Conservation (phyloP, 2,113 vertebrate species). For the Apodemus sylvaticus region DNA sequence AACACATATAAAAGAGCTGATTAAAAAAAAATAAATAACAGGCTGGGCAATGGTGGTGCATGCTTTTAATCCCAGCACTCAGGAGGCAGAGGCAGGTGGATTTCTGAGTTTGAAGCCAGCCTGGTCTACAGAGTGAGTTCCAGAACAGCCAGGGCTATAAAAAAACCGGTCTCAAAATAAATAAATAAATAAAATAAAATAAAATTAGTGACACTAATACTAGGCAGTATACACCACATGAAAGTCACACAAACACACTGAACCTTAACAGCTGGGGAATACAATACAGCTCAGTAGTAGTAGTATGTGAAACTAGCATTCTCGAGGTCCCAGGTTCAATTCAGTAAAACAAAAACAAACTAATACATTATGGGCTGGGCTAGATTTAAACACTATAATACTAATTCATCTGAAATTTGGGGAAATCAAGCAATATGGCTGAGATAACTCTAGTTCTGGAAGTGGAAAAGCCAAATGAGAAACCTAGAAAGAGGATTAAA, state of each 20-base stretch:
- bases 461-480: not conserved
- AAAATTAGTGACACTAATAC: not conserved
- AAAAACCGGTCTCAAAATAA: too few relatives aligned
- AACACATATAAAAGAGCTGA: too few relatives aligned
- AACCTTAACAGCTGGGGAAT: not conserved
- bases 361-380: not conserved
- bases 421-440: not conserved
- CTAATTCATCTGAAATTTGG: not conserved
- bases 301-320: not conserved
- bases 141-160: too few relatives aligned
- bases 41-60: too few relatives aligned
- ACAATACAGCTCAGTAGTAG: not conserved
- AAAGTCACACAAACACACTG: not conserved
- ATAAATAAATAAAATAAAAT: not conserved
- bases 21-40: too few relatives aligned
- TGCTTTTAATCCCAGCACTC: too few relatives aligned
- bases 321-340: not conserved
- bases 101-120: too few relatives aligned
- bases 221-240: not conserved
- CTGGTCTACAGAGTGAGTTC: too few relatives aligned
- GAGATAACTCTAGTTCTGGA: slow-evolving; percentile 12
- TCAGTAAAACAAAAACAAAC: not conserved
- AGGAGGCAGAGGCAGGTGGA: too few relatives aligned
- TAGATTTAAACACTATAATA: not conserved
- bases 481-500: not conserved